Base-by-base conservation (phyloP, 2,113 vertebrate genomes). In the Platycercus adscitus region DNA sequence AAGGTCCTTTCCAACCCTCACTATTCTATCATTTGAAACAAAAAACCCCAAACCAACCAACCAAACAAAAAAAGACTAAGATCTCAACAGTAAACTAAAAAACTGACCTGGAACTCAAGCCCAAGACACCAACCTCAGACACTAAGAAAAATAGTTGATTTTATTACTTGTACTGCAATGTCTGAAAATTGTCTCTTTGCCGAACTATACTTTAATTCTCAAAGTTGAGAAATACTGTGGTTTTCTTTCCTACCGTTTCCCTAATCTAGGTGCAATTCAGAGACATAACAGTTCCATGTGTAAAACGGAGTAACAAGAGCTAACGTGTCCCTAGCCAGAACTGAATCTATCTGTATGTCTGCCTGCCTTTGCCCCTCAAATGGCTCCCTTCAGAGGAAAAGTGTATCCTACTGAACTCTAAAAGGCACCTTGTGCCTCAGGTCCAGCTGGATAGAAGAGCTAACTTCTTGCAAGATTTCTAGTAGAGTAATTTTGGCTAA, bases 201-300 rank as follows among this genome's bases (percentile, higher is more conserved):
- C 0, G 35, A 86, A 88, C 39, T 46, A 12, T n/a, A 37, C 41
- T 68, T 79, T 14, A 81, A n/a, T 75, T 87, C 52, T 68, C 55
- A 13, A 70, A 79, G 47, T 79, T 95, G 61, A 85, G 81, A 91
- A 91, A 92, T 41, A 47, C 16, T 79, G 84, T 41, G 39, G 41
- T 72, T 94, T 95, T 80, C 53, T 69, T 89, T 44, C 53, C 81
- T 72, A 76, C 81, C 87, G 65, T 79, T 94, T 87, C 28, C 44
- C 63, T 72, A 76, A 87, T 72, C 56, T 69, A 82, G 66, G 76
- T 88, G 49, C 69, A 92, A 80, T 86, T 73, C 49, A 52, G 35
- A 88, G 58, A 61, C 33, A 53, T 28, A 43, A 61, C 24, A 82
- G 53, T 43, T 65, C 10, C n/a, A 17, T 7, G 26, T 5, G 12